Conservation (phyloP, 2,888 invertebrate genomes). For the Lepidochitona cinerea region DNA sequence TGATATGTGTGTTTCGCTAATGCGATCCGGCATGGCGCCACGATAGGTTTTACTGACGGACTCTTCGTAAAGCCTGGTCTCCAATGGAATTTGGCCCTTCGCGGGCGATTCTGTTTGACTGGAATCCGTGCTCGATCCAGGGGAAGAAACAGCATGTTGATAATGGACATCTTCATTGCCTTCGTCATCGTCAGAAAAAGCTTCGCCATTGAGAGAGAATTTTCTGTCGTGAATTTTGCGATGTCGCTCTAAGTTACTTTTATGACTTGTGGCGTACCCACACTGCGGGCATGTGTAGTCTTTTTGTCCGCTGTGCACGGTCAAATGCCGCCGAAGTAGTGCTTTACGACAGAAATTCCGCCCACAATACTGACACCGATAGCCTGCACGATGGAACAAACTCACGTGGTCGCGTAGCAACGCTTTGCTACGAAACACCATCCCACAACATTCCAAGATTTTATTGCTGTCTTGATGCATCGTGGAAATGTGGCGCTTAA, state of each 20-base stretch:
- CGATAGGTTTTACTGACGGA: background rate
- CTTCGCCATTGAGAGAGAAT: background rate
- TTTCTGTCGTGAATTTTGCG: constrained; percentile 57
- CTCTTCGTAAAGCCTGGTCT: background rate
- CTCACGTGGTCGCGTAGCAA: constrained; percentile 68
- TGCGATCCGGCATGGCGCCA: too few relatives aligned
- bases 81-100: background rate
- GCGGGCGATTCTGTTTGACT: background rate
- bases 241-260: constrained; percentile 71
- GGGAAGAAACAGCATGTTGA: background rate
- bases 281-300: constrained; percentile 70
- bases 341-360: constrained; percentile 71
- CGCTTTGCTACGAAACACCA: constrained; percentile 68
- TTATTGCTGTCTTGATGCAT: constrained; percentile 68
- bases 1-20: too few relatives aligned
- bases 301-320: constrained; percentile 71
- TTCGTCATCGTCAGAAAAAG: background rate
- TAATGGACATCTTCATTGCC: background rate
- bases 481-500: constrained; percentile 70
- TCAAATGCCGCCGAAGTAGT: constrained; percentile 69
- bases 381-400: constrained; percentile 68
- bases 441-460: constrained; percentile 67
- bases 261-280: constrained; percentile 71
- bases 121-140: background rate
- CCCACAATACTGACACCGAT: constrained; percentile 68